Conservation (phyloP, 2,113 vertebrate genomes). For the Lonchura striata region DNA sequence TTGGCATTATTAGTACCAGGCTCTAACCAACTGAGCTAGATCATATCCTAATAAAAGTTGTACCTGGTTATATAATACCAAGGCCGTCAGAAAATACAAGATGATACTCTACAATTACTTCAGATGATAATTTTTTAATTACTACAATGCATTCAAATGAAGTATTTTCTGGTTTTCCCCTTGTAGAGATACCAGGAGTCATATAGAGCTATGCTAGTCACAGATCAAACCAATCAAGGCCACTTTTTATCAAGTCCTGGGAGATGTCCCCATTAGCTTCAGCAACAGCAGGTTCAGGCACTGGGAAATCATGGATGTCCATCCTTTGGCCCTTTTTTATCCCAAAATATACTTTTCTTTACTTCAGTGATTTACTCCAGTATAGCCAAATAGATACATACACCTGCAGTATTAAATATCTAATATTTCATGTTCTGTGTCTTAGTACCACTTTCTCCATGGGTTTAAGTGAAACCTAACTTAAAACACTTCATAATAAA, state of each 20-base stretch:
- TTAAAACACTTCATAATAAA: neutral
- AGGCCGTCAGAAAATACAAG: neutral
- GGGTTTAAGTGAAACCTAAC: neutral
- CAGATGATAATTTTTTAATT: neutral
- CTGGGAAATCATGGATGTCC: neutral
- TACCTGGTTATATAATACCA: neutral
- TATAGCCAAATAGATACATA: neutral
- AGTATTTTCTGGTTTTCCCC: neutral
- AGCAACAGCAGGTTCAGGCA: neutral
- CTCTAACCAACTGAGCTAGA: neutral
- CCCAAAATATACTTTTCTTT: neutral
- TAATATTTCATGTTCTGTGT: neutral
- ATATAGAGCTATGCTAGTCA: neutral
- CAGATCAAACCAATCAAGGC: neutral
- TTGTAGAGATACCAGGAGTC: neutral
- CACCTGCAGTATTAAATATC: neutral
- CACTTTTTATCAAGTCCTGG: neutral
- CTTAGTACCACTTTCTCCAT: neutral
- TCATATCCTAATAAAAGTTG: neutral
- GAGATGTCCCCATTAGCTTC: neutral
- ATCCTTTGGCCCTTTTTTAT: neutral
- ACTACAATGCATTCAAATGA: neutral
- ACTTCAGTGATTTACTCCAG: neutral
- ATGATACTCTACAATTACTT: neutral
- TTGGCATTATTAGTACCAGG: neutral